A percentile compares a stretch with the other conserved stretches of the same genome.
Evolutionary conservation across 53 echinoderm and acorn worm genomes (phyloP).

Genomic region (Holothuria leucospilota): DNA sequence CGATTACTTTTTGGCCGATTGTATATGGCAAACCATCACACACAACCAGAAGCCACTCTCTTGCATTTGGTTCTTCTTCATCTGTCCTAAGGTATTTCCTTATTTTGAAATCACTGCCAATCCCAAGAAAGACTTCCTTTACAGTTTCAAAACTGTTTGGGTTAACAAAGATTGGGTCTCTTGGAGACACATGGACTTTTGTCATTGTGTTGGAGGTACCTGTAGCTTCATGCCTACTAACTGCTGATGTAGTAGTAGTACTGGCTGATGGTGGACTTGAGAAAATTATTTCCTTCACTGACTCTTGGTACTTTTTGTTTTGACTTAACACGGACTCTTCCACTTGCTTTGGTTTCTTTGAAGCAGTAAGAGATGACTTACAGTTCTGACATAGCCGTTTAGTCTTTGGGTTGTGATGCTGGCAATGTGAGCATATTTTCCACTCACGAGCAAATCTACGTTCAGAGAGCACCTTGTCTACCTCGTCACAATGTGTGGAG

Average conservation of each 20-base stretch:
- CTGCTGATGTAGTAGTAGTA: no score
- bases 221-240: no score
- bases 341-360: background rate
- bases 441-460: background rate
- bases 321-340: no score
- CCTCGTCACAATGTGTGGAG: background rate
- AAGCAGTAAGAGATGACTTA: background rate
- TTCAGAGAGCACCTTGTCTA: background rate
- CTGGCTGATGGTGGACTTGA: no score
- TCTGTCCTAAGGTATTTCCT: background rate
- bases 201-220: no score
- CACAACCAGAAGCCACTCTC: slow-evolving; percentile 42
- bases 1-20: slow-evolving; percentile 27
- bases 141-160: slow-evolving; percentile 13
- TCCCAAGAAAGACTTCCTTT: slow-evolving; percentile 4
- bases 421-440: slow-evolving; percentile 2
- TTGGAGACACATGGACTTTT: slow-evolving; percentile 17
- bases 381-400: background rate
- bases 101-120: background rate
- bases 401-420: background rate
- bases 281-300: no score
- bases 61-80: background rate
- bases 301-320: no score
- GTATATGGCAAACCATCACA: slow-evolving; percentile 65
- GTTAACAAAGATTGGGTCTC: slow-evolving; percentile 35